These are phyloP conservation scores for Trichogramma pretiosum DNA, from an alignment of 1,140 invertebrate species.

Conservation along the genomic window DNA sequence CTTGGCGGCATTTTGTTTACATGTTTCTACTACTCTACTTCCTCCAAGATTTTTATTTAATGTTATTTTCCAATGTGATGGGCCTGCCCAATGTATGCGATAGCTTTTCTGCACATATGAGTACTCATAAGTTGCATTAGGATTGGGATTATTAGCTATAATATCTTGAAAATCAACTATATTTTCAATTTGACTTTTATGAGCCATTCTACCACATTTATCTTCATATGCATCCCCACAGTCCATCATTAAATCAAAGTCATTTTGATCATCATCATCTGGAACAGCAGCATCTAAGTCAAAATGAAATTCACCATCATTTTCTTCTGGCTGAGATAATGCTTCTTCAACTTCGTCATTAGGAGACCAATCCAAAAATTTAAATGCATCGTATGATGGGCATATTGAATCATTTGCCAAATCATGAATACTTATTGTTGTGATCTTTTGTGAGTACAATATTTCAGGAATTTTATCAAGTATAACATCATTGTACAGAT, in stretches of 20 bases:
- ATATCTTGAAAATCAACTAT: conserved; percentile 32
- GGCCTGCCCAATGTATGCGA: conserved; percentile 64
- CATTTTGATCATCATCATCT: conserved; percentile 17
- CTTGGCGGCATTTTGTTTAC: conserved; percentile 19
- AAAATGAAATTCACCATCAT: conserved; percentile 29
- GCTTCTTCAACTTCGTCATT: conserved; percentile 24
- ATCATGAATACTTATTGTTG: conserved; percentile 6
- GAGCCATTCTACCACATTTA: conserved; percentile 13
- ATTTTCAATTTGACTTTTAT: conserved; percentile 16
- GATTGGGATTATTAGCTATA: conserved; percentile 26
- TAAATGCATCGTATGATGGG: conserved; percentile 24
- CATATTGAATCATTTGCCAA: conserved; percentile 21
- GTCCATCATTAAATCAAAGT: conserved; percentile 13
- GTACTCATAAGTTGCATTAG: conserved; percentile 49
- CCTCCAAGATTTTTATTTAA: conserved; percentile 26
- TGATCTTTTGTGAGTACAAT: conserved; percentile 1
- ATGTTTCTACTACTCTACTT: conserved; percentile 17
- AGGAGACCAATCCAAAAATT: conserved; percentile 28
- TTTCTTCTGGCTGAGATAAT: conserved; percentile 7
- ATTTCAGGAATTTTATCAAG: conserved; percentile 18
- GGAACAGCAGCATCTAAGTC: conserved; percentile 35
- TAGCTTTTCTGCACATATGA: conserved; percentile 55
- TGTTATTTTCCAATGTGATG: conserved; percentile 64
- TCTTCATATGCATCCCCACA: conserved; percentile 22
- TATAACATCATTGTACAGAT: conserved; percentile 26